Evolutionary conservation across 2,797 vertebrate genomes (phyloP).

Genomic region (Nothura maculosa): DNA sequence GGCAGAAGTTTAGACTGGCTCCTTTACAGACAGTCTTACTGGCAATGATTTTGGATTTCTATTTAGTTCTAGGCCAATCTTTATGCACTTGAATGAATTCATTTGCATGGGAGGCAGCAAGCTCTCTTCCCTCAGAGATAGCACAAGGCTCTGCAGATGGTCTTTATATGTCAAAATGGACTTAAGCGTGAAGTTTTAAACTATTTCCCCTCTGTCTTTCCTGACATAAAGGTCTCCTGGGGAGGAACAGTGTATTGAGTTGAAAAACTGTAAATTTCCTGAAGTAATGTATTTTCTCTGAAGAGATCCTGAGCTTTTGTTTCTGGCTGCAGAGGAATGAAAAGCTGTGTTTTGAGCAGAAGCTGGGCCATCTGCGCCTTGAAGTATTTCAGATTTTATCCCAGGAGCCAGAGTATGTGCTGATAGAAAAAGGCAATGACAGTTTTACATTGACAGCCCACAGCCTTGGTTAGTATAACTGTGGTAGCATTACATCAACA

Average conservation of each 20-base stretch:
- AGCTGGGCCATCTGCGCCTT: conserved; percentile 17
- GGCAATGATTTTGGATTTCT: conserved; percentile 56
- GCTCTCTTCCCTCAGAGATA: neutral
- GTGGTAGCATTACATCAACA: neutral
- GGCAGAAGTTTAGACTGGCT: conserved; percentile 52
- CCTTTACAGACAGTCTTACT: conserved; percentile 9
- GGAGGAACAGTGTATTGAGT: conserved; percentile 48
- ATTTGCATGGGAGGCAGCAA: neutral
- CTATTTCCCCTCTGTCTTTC: conserved; percentile 53
- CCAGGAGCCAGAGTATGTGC: neutral
- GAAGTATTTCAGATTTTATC: conserved; percentile 46
- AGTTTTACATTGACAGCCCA: neutral
- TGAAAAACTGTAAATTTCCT: conserved; percentile 53
- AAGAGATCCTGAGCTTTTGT: conserved; percentile 44
- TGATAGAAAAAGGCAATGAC: neutral
- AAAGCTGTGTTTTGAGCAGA: conserved; percentile 43
- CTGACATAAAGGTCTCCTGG: conserved; percentile 51
- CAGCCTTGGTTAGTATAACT: neutral
- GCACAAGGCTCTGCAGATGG: neutral
- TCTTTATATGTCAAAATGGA: conserved; percentile 14
- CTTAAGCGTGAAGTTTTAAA: conserved; percentile 38
- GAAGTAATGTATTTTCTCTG: conserved; percentile 54
- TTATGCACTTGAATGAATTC: neutral
- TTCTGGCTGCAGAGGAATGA: conserved; percentile 60
- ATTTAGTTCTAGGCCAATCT: neutral